Percentiles rank a stretch among this genome's conserved stretches.
Evolutionary conservation across 2,113 vertebrate species (phyloP).

Genomic region (Girardinichthys multiradiatus): DNA sequence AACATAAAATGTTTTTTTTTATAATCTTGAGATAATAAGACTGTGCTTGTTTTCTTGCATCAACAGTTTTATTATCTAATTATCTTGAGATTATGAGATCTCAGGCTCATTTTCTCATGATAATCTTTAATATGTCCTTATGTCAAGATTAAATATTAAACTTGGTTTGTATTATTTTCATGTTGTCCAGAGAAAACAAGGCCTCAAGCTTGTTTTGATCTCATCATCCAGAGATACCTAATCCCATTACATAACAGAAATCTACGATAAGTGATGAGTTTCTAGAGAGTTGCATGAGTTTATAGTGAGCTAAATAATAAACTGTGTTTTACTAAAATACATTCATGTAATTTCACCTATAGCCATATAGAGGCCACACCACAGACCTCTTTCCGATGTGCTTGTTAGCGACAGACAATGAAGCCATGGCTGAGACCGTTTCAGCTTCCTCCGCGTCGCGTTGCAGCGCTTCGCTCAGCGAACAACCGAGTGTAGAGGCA

Average conservation of each 20-base stretch:
- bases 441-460: slow-evolving; percentile 93
- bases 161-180: too few species aligned
- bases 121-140: too few species aligned
- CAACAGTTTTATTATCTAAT: too few species aligned
- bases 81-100: too few species aligned
- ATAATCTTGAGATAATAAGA: too few species aligned
- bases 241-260: background rate
- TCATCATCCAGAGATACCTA: background rate
- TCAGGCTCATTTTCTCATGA: too few species aligned
- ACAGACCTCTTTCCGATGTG: slow-evolving; percentile 87
- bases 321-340: background rate
- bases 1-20: too few species aligned
- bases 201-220: background rate
- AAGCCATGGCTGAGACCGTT: slow-evolving; percentile 97
- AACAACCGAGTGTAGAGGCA: slow-evolving; percentile 85
- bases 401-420: slow-evolving; percentile 92
- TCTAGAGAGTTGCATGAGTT: background rate
- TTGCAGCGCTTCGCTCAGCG: slow-evolving; percentile 89
- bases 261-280: background rate
- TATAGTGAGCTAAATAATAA: background rate
- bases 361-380: background rate
- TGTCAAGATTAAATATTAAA: too few species aligned
- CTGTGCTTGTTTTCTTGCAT: too few species aligned
- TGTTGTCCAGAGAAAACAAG: background rate
- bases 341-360: background rate